Evolutionary conservation across 1,140 invertebrate species (phyloP), one percentile per base, ranked within the genome.

Genomic region (Latrodectus geometricus): DNA sequence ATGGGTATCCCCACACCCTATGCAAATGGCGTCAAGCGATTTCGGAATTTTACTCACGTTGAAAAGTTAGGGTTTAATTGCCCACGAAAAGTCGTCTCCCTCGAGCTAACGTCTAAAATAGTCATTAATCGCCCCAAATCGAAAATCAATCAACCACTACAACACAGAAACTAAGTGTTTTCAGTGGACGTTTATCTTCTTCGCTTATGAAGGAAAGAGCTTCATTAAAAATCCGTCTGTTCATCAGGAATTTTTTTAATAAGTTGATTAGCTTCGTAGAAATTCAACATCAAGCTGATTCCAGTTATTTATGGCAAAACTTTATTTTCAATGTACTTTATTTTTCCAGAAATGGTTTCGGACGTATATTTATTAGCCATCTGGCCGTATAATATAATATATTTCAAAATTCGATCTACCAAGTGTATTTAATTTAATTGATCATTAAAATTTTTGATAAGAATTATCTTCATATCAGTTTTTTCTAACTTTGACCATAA

Each of bases 41-140:
- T 61, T 77, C n/a, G 21, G 54, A 50, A 77, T 77, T n/a, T n/a
- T 5, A 48, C 50, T 77, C 75, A 77, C 75, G 75, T 23, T 69
- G 68, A 35, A 23, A n/a, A 23, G 68, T 69, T 69, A 20, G 9
- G 9, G 50, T 61, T 21, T 77, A 77, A 77, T 77, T 77, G 75
- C 35, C 15, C n/a, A 77, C 52, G 54, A 61, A 61, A 77, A 77
- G 75, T 61, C 75, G 48, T 77, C 75, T 21, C 14, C 21, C 50
- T 17, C 17, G 20, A 77, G 14, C n/a, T 11, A 77, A 23, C 50
- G n/a, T 52, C 50, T 77, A 21, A 49, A 49, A 65, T 21, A 54
- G 48, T 48, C 17, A 20, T 48, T 48, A 77, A 49, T 77, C 11
- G 12, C 20, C 9, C 23, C 14, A n/a, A n/a, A 75, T 75, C 49